Evolutionary conservation across 2,113 vertebrate genomes (phyloP).

Genomic region (Geococcyx californianus): DNA sequence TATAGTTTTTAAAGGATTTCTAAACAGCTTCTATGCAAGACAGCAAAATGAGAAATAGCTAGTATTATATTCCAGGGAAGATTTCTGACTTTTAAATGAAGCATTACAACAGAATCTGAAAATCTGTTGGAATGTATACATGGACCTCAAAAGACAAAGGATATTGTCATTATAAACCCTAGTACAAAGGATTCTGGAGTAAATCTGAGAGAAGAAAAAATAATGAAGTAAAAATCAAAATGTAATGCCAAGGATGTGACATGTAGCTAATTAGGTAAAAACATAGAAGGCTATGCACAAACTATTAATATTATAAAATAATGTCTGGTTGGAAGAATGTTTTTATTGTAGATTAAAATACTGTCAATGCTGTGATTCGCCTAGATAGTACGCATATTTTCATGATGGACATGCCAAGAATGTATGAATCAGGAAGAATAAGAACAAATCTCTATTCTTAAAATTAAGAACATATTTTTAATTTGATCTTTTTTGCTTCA

Average conservation of each 20-base stretch:
- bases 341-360: neutral
- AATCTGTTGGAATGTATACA: neutral
- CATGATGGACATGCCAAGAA: neutral
- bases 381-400: neutral
- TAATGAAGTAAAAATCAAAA: neutral
- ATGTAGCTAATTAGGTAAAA: neutral
- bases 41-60: neutral
- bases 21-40: neutral
- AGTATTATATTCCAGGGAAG: neutral
- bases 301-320: neutral
- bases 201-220: neutral
- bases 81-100: neutral
- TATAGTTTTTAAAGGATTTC: neutral
- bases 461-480: neutral
- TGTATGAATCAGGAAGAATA: neutral
- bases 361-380: no score
- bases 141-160: neutral
- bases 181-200: neutral
- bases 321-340: neutral
- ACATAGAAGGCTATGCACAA: neutral
- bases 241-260: neutral
- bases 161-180: neutral
- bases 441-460: neutral
- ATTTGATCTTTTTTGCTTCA: neutral
- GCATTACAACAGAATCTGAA: neutral